Evolutionary conservation across 2,113 vertebrate genomes (phyloP), one percentile per base, ranked within the genome.

Genomic region (Menura novaehollandiae): DNA sequence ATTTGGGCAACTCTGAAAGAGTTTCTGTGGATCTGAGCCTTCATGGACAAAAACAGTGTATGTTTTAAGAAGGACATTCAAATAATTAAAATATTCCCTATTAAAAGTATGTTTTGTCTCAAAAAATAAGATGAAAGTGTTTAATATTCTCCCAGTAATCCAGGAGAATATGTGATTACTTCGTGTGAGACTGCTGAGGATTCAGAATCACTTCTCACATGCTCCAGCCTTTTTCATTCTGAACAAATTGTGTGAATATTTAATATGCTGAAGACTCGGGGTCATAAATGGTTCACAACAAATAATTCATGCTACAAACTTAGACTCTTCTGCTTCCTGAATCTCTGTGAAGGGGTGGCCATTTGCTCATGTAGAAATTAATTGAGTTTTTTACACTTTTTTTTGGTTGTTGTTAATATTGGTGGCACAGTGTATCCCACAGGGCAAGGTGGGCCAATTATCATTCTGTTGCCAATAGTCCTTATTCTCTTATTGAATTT

Each of bases 241-340:
- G 39, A 94, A 43, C 32, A 51, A 83, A 37, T 44, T 72, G 32
- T 85, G 53, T 77, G 81, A 92, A 85, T 85, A 95, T 87, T 94
- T 93, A 91, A 95, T 91, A 13, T 17, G 37, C 26, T 63, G 39
- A 89, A 77, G 49, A 55, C 43, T 75, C 4, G 24, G 92, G 84
- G 66, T 67, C 49, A 49, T 64, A 73, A 85, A 56, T 76, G 30
- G 39, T 67, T 85, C 64, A 21, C 37, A 86, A 66, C 72, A 95
- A 93, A 93, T 83, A 91, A 93, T 88, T 89, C 46, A 84, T 80
- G n/a, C 49, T 86, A 44, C 49, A 74, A 88, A 72, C 75, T 69
- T 85, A 44, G n/a, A 51, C 16, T 89, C 39, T 74, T 79, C 44
- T 78, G 52, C 28, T 56, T 59, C 39, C 60, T 85, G 63, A 59